Conservation (phyloP, 2,888 invertebrate genomes). For the Tethea ocularis region DNA sequence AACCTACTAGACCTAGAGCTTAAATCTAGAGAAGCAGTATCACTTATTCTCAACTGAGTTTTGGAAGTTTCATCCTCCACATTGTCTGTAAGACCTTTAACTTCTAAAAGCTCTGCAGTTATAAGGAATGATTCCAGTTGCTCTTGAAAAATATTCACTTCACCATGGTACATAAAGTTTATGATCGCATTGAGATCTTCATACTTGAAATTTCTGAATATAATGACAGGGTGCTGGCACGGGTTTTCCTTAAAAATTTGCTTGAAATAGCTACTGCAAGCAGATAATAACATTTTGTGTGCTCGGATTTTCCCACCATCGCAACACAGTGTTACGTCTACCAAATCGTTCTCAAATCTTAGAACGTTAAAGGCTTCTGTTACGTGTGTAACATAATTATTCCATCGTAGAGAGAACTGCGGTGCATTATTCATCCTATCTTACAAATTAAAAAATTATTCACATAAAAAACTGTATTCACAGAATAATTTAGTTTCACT, state of each 20-base stretch:
- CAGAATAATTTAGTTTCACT: neutral
- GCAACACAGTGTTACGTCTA: conserved; percentile 93
- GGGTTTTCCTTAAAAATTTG: conserved; percentile 90
- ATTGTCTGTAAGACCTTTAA: conserved; percentile 89
- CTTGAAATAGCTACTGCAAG: conserved; percentile 92
- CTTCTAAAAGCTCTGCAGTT: conserved; percentile 90
- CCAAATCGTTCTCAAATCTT: conserved; percentile 87
- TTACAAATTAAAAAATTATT: conserved; percentile 3
- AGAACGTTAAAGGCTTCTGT: conserved; percentile 91
- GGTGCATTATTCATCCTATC: conserved; percentile 85
- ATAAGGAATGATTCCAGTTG: conserved; percentile 90
- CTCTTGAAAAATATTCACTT: conserved; percentile 92
- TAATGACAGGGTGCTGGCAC: conserved; percentile 91
- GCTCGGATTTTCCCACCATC: conserved; percentile 93
- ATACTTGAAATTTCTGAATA: conserved; percentile 90
- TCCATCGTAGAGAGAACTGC: conserved; percentile 94
- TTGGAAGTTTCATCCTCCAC: conserved; percentile 72
- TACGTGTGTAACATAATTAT: conserved; percentile 92
- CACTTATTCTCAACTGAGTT: conserved; percentile 58
- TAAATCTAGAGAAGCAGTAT: conserved; percentile 71
- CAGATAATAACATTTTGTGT: conserved; percentile 92
- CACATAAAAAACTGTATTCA: neutral
- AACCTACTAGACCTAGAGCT: conserved; percentile 67
- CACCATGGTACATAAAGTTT: conserved; percentile 93
- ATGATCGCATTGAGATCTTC: conserved; percentile 91